These are phyloP conservation scores for Ivindomyrus marchei DNA, from an alignment of 2,113 vertebrate genomes.

Conservation along the genomic window DNA sequence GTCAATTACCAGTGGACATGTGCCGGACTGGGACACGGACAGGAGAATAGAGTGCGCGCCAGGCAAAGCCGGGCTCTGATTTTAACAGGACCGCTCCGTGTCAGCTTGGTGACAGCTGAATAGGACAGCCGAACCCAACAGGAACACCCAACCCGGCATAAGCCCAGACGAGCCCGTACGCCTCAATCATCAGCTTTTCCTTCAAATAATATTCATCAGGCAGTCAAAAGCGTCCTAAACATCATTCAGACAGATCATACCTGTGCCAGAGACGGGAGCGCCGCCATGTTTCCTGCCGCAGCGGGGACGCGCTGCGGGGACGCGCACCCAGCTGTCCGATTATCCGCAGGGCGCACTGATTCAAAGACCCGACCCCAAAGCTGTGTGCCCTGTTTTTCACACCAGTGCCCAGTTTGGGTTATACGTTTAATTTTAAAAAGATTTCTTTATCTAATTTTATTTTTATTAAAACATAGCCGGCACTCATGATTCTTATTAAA, in stretches of 20 bases:
- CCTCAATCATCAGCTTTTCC: neutral
- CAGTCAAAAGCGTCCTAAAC: neutral
- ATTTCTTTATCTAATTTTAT: neutral
- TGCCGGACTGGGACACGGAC: neutral
- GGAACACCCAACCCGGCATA: neutral
- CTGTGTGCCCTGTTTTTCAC: neutral
- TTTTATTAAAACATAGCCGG: neutral
- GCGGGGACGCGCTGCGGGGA: slow-evolving; percentile 47
- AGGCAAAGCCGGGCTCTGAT: neutral
- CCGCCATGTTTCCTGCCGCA: slow-evolving; percentile 83
- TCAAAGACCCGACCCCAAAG: neutral
- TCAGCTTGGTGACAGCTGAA: neutral
- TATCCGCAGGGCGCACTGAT: neutral
- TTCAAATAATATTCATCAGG: neutral
- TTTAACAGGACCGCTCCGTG: neutral
- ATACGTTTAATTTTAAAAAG: neutral
- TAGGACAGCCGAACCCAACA: neutral
- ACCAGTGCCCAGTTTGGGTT: neutral
- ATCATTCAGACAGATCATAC: slow-evolving; percentile 46
- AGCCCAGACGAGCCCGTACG: neutral
- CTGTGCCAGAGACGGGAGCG: slow-evolving; percentile 78
- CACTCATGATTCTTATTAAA: neutral
- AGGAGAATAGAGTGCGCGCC: neutral
- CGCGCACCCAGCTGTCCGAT: slow-evolving; percentile 30
- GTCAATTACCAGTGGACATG: neutral